Base-by-base conservation (phyloP, 2,888 invertebrate species). In the Cantharis flavilabris region DNA sequence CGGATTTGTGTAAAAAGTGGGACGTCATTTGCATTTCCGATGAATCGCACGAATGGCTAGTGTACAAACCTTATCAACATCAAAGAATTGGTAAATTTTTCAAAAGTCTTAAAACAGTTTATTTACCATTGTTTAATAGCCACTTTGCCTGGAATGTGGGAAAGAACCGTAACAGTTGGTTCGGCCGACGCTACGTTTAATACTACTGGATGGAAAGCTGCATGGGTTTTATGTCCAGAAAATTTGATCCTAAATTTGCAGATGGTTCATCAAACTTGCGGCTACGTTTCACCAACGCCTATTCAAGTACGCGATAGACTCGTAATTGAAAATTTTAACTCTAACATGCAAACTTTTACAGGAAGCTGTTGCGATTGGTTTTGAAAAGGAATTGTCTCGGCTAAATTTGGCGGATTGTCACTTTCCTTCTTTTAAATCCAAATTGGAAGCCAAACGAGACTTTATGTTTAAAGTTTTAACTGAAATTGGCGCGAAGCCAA, bases 131-230 rank as follows among this genome's bases (percentile, higher is more conserved):
- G 7, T 49, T 49, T n/a, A 7, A 49, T 2, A 49, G 49, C 49
- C 49, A 49, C 49, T 0, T 87, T 99, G 7, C 98, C 98, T 0
- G 98, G 90, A n/a, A 99, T 99, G 99, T 99, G 97, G 95, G 98
- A 99, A 81, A 92, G 98, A 23, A 99, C 99, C 0, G 93, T 99
- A 62, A 98, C 99, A 0, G 93, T 99, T 80, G 98, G 99, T 0
- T 98, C 98, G 23, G 99, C 98, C 0, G 99, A 99, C 0, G 99
- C 99, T 91, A 97, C 98, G 0, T 98, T 99, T 90, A 97, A 97
- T 73, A 97, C 97, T 13, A 99, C 99, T 0, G 99, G 99, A 4
- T 98, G 98, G 98, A 98, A 96, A 91, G 92, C 93, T 2, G 99
- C 99, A 71, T 99, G 99, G 99, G 96, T 96, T 0, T 96, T 98